phyloP scores from a whole-genome alignment of 2,113 vertebrate genomes.

The Rhombomys opimus region DNA sequence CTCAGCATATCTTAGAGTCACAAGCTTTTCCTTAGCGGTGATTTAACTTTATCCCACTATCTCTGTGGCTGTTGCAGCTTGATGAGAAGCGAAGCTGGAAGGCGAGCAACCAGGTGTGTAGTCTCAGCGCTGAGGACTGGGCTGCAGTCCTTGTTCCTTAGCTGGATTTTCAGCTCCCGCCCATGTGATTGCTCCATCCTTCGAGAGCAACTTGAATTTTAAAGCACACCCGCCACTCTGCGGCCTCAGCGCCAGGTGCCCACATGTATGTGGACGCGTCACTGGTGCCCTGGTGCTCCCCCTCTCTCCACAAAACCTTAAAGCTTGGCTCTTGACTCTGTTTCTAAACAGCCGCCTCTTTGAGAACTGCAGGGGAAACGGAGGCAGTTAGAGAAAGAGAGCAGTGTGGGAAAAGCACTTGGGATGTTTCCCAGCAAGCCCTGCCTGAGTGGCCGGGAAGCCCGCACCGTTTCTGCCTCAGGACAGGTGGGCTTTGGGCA shows the following conservation, averaged over 20 bases:
- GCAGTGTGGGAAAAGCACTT: not conserved
- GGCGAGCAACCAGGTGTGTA: not conserved
- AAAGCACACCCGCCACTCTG: not conserved
- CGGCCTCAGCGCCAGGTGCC: not conserved
- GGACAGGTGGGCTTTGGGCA: not conserved
- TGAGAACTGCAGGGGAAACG: not conserved
- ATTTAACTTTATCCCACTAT: conserved; percentile 33
- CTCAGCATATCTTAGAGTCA: conserved; percentile 33
- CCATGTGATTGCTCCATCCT: not conserved
- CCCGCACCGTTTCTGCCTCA: not conserved
- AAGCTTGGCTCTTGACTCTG: not conserved
- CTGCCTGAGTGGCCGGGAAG: not conserved
- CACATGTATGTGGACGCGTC: not conserved
- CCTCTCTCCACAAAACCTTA: not conserved
- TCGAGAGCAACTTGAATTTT: not conserved
- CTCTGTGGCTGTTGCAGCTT: conserved; percentile 46
- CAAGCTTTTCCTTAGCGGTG: conserved; percentile 53
- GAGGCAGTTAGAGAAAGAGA: not conserved
- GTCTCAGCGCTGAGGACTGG: not conserved
- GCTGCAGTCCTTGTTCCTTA: not conserved
- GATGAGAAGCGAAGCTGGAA: not conserved
- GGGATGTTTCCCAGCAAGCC: conserved; percentile 11
- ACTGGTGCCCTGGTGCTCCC: too few species aligned
- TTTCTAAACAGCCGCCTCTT: not conserved
- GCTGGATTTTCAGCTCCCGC: conserved; percentile 5